phyloP scores from a whole-genome alignment of 2,888 invertebrate species.

The Carpatolechia fugitivella region DNA sequence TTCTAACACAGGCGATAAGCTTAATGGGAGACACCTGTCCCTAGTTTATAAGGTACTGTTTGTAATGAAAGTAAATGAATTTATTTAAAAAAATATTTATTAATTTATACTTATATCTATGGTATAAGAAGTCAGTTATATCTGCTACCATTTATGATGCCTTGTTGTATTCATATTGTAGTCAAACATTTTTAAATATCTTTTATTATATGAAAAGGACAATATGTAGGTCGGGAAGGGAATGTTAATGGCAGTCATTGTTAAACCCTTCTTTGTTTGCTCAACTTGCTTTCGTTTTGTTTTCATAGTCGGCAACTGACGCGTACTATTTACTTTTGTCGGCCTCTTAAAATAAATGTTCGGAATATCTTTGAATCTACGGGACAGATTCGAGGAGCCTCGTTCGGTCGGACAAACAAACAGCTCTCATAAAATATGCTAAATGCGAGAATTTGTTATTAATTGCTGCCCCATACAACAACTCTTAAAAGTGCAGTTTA shows the following conservation, averaged over 20 bases:
- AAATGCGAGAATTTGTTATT: too few relatives aligned
- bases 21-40: too few relatives aligned
- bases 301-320: slow-evolving; percentile 47
- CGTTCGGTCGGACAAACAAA: background rate
- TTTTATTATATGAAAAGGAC: slow-evolving; percentile 21
- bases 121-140: too few relatives aligned
- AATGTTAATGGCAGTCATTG: slow-evolving; percentile 43
- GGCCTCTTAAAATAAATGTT: slow-evolving; percentile 40
- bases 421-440: too few relatives aligned
- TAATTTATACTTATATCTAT: too few relatives aligned
- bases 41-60: too few relatives aligned
- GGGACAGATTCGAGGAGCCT: background rate
- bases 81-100: too few relatives aligned
- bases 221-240: slow-evolving; percentile 41
- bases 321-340: slow-evolving; percentile 43
- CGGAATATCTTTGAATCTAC: slow-evolving; percentile 15
- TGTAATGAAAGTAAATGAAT: too few relatives aligned
- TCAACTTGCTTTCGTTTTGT: slow-evolving; percentile 44
- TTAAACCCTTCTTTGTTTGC: slow-evolving; percentile 46
- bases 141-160: background rate
- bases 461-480: too few relatives aligned
- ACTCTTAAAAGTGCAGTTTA: too few relatives aligned
- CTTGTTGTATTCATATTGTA: background rate
- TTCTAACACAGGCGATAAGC: too few relatives aligned
- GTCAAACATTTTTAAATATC: slow-evolving; percentile 19